Conservation (phyloP, 2,797 vertebrate genomes). For the Sus cebifrons region DNA sequence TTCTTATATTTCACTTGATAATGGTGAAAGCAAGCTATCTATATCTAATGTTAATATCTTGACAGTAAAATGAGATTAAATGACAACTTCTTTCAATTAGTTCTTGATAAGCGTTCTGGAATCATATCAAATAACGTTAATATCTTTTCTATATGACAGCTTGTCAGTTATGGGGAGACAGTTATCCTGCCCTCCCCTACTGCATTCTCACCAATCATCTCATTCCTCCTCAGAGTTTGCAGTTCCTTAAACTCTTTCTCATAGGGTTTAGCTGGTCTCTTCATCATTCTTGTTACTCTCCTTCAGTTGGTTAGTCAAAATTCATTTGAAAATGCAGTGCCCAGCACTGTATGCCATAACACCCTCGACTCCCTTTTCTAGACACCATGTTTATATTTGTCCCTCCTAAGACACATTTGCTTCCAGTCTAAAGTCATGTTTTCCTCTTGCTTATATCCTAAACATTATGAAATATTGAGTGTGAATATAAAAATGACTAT, state of each 20-base stretch:
- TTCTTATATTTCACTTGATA: constrained; percentile 55
- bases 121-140: constrained; percentile 57
- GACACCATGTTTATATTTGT: not conserved
- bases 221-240: constrained; percentile 31
- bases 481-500: constrained; percentile 42
- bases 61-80: constrained; percentile 65
- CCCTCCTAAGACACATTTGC: not conserved
- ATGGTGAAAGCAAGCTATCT: constrained; percentile 53
- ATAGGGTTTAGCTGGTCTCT: not conserved
- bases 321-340: not conserved
- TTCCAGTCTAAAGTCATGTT: not conserved
- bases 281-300: not conserved
- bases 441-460: constrained; percentile 30
- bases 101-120: constrained; percentile 71
- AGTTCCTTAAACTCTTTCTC: not conserved
- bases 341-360: not conserved
- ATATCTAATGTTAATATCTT: constrained; percentile 62
- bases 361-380: not conserved
- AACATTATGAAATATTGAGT: not conserved
- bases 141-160: constrained; percentile 48
- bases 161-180: constrained; percentile 29
- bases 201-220: not conserved
- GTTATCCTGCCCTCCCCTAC: not conserved
- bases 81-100: constrained; percentile 57
- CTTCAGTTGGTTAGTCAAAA: not conserved